Percentiles rank a stretch among this genome's conserved stretches.
Evolutionary conservation across 64 coral and sea anemone genomes (phyloP).

Genomic region (Stylophora pistillata): DNA sequence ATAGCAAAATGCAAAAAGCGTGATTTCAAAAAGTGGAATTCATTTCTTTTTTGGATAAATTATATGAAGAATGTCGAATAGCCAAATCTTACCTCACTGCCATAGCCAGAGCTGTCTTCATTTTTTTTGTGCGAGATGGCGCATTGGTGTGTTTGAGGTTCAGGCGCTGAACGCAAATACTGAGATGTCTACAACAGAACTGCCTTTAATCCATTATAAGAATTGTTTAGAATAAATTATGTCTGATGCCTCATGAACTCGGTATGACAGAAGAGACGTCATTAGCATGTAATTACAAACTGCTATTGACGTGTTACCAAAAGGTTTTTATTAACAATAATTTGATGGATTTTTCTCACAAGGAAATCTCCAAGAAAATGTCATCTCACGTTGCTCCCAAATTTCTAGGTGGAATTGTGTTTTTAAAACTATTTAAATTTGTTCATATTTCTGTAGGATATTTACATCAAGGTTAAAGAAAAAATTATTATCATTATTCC

Average conservation of each 20-base stretch:
- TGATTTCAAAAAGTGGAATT: neutral
- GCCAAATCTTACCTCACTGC: neutral
- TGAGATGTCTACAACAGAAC: neutral
- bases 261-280: neutral
- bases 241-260: neutral
- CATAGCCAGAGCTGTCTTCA: neutral
- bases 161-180: neutral
- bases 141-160: neutral
- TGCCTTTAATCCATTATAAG: neutral
- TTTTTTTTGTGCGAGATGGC: neutral
- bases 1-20: no score
- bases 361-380: neutral
- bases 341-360: neutral
- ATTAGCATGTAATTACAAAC: slow-evolving; percentile 36
- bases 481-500: no score
- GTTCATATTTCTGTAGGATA: no score
- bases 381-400: neutral
- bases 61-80: neutral
- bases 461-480: no score
- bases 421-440: neutral
- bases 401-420: neutral
- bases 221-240: slow-evolving; percentile 18
- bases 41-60: neutral
- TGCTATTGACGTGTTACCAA: slow-evolving; percentile 14
- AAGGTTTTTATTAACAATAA: neutral